Evolutionary conservation across 2,113 vertebrate species (phyloP).

Genomic region (Solea solea): DNA sequence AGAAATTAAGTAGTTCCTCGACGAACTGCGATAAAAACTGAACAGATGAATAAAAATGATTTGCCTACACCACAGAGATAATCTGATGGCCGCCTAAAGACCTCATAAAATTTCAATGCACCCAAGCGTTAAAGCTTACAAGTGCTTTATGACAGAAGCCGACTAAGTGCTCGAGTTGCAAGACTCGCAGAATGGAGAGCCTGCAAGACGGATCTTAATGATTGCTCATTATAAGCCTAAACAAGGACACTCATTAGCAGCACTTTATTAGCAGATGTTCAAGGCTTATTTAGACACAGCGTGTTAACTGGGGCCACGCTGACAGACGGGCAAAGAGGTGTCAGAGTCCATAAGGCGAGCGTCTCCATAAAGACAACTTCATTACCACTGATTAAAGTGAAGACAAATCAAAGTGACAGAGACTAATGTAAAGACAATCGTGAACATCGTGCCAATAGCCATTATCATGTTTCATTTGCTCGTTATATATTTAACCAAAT

Average conservation of each 20-base stretch:
- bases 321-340: slow-evolving; percentile 57
- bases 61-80: slow-evolving; percentile 32
- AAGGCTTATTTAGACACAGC: slow-evolving; percentile 71
- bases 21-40: slow-evolving; percentile 20
- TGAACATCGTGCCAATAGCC: background rate
- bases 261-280: slow-evolving; percentile 75
- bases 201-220: slow-evolving; percentile 67
- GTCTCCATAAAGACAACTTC: slow-evolving; percentile 52
- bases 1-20: slow-evolving; percentile 28
- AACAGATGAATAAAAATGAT: slow-evolving; percentile 36
- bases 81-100: slow-evolving; percentile 56
- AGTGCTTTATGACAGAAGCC: slow-evolving; percentile 48
- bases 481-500: slow-evolving; percentile 20
- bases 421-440: background rate
- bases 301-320: slow-evolving; percentile 54
- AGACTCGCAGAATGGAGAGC: slow-evolving; percentile 44
- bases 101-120: slow-evolving; percentile 61
- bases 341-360: slow-evolving; percentile 54
- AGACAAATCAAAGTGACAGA: slow-evolving; percentile 30
- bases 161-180: slow-evolving; percentile 65
- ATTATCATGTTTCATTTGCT: slow-evolving; percentile 21
- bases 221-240: slow-evolving; percentile 76
- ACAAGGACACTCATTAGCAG: slow-evolving; percentile 73
- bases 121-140: slow-evolving; percentile 60
- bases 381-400: slow-evolving; percentile 58